Percentiles rank a stretch among this genome's conserved stretches.
phyloP scores from a whole-genome alignment of 1,140 invertebrate genomes.

The Hestina assimilis region DNA sequence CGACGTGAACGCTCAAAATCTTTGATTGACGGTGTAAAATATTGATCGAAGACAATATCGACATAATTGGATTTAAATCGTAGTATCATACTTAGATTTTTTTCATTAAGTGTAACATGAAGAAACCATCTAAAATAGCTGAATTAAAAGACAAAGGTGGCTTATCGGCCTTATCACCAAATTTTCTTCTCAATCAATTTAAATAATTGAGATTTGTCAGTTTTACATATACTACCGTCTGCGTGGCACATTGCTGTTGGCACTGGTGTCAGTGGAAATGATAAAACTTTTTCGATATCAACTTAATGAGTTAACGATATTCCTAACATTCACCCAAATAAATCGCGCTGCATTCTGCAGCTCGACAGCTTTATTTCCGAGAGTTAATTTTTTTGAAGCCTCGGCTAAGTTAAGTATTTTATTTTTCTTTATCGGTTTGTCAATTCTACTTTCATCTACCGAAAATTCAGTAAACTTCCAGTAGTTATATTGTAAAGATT shows the following conservation, averaged over 20 bases:
- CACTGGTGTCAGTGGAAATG: constrained; percentile 14
- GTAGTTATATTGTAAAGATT: constrained; percentile 29
- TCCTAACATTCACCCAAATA: constrained; percentile 3
- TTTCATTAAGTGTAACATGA: constrained; percentile 11
- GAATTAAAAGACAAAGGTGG: constrained; percentile 3
- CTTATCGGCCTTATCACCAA: neutral
- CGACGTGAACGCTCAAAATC: constrained; percentile 3
- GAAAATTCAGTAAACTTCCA: constrained; percentile 7
- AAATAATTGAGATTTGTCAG: constrained; percentile 4
- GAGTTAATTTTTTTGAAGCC: neutral
- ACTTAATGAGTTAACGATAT: constrained; percentile 15
- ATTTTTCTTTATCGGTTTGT: constrained; percentile 28
- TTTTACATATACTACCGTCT: constrained; percentile 15
- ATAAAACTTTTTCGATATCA: constrained; percentile 13
- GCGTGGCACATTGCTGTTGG: constrained; percentile 17
- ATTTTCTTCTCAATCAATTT: constrained; percentile 18
- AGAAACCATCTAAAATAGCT: constrained; percentile 2
- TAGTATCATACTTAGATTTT: neutral
- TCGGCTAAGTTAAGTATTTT: constrained; percentile 4
- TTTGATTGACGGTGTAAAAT: neutral
- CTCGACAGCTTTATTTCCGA: constrained; percentile 3
- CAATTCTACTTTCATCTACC: constrained; percentile 19
- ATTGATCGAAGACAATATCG: neutral
- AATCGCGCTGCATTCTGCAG: neutral
- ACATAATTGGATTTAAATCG: neutral